A percentile compares a stretch with the other conserved stretches of the same genome.
These are phyloP conservation scores for Oophaga sylvatica DNA, from an alignment of 2,797 vertebrate species.

Conservation along the genomic window DNA sequence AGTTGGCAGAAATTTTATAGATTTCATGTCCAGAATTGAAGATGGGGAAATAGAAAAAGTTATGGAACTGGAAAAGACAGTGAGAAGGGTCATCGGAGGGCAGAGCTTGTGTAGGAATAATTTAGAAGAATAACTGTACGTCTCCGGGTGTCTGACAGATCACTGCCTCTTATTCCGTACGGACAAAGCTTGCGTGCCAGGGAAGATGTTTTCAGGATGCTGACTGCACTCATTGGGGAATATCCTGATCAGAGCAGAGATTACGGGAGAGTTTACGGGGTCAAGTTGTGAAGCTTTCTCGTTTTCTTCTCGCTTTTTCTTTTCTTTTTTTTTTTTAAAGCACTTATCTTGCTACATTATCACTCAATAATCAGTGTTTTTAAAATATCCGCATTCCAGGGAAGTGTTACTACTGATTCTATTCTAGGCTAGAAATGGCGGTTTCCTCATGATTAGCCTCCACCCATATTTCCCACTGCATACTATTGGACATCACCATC, in stretches of 20 bases:
- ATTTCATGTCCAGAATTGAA: conserved; percentile 54
- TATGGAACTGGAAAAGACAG: conserved; percentile 57
- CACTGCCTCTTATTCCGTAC: neutral
- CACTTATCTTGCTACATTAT: conserved; percentile 57
- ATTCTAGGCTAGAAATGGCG: neutral
- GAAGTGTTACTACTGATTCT: conserved; percentile 14
- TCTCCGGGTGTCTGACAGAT: conserved; percentile 52
- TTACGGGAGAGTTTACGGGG: conserved; percentile 67
- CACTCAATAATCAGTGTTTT: conserved; percentile 61
- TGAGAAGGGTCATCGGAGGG: conserved; percentile 54
- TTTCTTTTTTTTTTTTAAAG: conserved; percentile 62
- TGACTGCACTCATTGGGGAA: conserved; percentile 65
- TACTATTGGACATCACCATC: neutral
- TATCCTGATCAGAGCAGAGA: conserved; percentile 72
- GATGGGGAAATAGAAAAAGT: conserved; percentile 47
- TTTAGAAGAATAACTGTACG: conserved; percentile 53
- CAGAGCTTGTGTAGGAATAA: conserved; percentile 55
- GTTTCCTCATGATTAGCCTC: neutral
- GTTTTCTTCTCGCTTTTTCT: conserved; percentile 50
- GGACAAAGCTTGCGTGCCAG: conserved; percentile 63
- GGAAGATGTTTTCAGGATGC: conserved; percentile 62
- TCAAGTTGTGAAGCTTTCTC: conserved; percentile 67
- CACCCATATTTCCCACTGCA: neutral
- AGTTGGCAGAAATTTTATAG: conserved; percentile 48
- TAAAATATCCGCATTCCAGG: conserved; percentile 22